These are phyloP conservation scores for Campaea margaritaria DNA, from an alignment of 2,888 invertebrate genomes.

Conservation along the genomic window DNA sequence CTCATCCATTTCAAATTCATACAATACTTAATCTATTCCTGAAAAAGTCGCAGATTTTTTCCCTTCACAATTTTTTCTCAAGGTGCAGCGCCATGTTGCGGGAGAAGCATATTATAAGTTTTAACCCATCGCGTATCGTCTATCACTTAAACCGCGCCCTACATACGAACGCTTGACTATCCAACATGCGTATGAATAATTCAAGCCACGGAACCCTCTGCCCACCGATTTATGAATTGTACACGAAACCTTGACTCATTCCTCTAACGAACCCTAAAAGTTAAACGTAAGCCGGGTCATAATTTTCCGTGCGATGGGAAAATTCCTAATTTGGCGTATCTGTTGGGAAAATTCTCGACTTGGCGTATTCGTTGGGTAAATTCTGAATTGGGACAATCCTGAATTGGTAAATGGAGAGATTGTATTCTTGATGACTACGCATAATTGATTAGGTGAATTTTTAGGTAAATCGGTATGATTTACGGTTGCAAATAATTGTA, in stretches of 20 bases:
- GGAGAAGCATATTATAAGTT: too few species aligned
- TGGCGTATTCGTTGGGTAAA: slow-evolving; percentile 10
- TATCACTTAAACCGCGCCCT: not conserved
- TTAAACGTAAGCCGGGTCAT: slow-evolving; percentile 19
- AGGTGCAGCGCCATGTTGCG: too few species aligned
- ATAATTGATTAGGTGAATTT: not conserved
- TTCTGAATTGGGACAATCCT: slow-evolving; percentile 14
- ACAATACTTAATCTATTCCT: too few species aligned
- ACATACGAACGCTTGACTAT: slow-evolving; percentile 11
- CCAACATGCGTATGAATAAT: slow-evolving; percentile 21
- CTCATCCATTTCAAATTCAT: too few species aligned
- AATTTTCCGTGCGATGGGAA: slow-evolving; percentile 26
- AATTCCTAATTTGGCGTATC: slow-evolving; percentile 24
- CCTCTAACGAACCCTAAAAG: slow-evolving; percentile 28
- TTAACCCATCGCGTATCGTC: not conserved
- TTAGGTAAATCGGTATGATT: not conserved
- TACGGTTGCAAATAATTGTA: too few species aligned
- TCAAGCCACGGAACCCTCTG: slow-evolving; percentile 17
- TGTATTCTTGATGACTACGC: slow-evolving; percentile 7
- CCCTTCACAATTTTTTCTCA: too few species aligned
- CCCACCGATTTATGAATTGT: slow-evolving; percentile 27
- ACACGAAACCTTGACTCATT: slow-evolving; percentile 21
- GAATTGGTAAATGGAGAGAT: slow-evolving; percentile 17
- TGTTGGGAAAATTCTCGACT: slow-evolving; percentile 17
- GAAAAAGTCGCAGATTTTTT: too few species aligned